phyloP scores from a whole-genome alignment of 1,140 invertebrate genomes.

The Sitophilus oryzae region DNA sequence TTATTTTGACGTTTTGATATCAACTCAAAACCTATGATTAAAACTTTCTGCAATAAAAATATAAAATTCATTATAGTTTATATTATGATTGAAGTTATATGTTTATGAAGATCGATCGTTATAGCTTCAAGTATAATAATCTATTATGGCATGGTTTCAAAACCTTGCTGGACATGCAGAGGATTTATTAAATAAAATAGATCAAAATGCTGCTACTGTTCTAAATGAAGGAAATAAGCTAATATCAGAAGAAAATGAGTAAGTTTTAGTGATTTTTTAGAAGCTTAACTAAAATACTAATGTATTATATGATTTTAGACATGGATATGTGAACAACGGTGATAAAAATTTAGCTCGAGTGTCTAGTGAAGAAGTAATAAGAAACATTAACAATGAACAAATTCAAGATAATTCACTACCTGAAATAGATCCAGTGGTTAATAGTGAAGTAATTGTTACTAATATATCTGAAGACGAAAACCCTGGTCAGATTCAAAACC shows the following conservation, averaged over 20 bases:
- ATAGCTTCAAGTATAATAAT: too few relatives aligned
- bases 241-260: constrained; percentile 17
- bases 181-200: constrained; percentile 76
- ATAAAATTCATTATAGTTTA: too few relatives aligned
- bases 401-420: constrained; percentile 8
- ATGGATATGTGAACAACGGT: too few relatives aligned
- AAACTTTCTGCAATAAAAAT: too few relatives aligned
- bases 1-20: too few relatives aligned
- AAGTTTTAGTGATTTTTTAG: too few relatives aligned
- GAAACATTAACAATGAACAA: neutral
- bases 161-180: constrained; percentile 79
- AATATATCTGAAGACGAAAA: constrained; percentile 9
- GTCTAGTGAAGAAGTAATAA: neutral
- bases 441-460: constrained; percentile 1
- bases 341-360: constrained; percentile 3
- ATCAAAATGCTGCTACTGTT: constrained; percentile 76
- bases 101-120: too few relatives aligned
- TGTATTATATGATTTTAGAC: too few relatives aligned
- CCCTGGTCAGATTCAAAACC: constrained; percentile 6
- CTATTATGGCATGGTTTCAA: constrained; percentile 74
- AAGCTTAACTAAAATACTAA: too few relatives aligned
- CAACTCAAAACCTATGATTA: too few relatives aligned
- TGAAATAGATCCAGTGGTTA: neutral
- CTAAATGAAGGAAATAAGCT: constrained; percentile 42
- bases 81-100: too few relatives aligned